Conservation (phyloP, 2,113 vertebrate genomes). For the Thymallus thymallus region DNA sequence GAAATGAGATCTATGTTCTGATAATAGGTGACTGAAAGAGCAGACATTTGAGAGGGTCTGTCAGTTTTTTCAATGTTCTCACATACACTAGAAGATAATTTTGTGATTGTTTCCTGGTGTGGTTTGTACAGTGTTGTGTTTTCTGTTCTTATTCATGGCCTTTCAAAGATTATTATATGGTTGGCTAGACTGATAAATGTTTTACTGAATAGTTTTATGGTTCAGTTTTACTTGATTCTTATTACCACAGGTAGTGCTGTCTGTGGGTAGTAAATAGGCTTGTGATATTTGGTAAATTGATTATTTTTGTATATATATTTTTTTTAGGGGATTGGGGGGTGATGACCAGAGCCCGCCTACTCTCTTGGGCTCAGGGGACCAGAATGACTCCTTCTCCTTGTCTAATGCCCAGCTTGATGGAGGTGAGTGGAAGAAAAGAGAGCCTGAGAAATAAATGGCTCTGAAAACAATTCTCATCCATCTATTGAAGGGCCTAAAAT, state of each 20-base stretch:
- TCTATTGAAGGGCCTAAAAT: too few relatives aligned
- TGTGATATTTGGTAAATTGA: not conserved
- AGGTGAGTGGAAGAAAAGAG: constrained; percentile 41
- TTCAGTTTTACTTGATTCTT: not conserved
- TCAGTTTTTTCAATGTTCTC: not conserved
- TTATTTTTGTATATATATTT: too few relatives aligned
- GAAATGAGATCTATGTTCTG: not conserved
- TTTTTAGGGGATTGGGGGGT: constrained; percentile 45
- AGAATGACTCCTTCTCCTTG: constrained; percentile 57
- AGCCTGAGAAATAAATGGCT: not conserved
- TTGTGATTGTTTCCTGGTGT: too few relatives aligned
- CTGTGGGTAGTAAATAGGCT: not conserved
- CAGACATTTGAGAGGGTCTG: not conserved
- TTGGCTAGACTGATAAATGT: not conserved
- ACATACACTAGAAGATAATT: not conserved
- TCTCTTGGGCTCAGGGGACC: constrained; percentile 54
- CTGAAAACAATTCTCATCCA: too few relatives aligned
- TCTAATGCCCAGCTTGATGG: constrained; percentile 53
- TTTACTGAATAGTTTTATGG: not conserved
- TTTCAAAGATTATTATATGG: not conserved
- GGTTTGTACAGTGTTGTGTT: not conserved
- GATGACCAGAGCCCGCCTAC: constrained; percentile 42
- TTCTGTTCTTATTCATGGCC: not conserved
- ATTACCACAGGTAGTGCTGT: not conserved
- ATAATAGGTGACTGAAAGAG: not conserved